A percentile compares a stretch with the other conserved stretches of the same genome.
Conservation (phyloP, 2,888 invertebrate species). For the Drosophila emarginata region DNA sequence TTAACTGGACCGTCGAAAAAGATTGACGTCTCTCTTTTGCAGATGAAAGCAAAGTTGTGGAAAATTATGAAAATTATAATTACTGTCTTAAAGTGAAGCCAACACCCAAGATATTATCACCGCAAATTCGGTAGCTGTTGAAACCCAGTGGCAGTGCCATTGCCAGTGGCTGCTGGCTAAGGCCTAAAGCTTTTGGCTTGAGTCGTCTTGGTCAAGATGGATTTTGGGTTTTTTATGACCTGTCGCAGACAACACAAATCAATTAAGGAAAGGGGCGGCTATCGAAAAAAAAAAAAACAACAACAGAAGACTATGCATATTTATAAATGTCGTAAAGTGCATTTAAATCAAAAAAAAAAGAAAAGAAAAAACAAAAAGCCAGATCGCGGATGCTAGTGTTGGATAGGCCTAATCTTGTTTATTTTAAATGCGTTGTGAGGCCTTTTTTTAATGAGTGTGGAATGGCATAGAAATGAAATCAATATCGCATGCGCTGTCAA, state of each 20-base stretch:
- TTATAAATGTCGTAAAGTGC: constrained; percentile 70
- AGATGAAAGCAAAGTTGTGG: constrained; percentile 41
- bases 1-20: constrained; percentile 41
- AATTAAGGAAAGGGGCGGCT: constrained; percentile 47
- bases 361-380: constrained; percentile 54
- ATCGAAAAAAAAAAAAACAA: constrained; percentile 10
- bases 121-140: constrained; percentile 61
- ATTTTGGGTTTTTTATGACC: constrained; percentile 44
- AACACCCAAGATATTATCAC: constrained; percentile 26
- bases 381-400: constrained; percentile 16
- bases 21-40: constrained; percentile 26
- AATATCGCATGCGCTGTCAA: constrained; percentile 57
- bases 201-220: constrained; percentile 8
- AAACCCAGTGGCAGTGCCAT: constrained; percentile 42
- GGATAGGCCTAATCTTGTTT: constrained; percentile 56
- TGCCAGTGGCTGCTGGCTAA: constrained; percentile 15
- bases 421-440: constrained; percentile 56
- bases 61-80: constrained; percentile 69
- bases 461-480: constrained; percentile 61
- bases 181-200: constrained; percentile 7
- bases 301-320: constrained; percentile 60
- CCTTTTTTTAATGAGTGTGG: constrained; percentile 67
- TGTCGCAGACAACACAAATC: constrained; percentile 56
- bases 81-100: constrained; percentile 51
- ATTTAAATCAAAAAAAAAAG: constrained; percentile 68